Base-by-base conservation (phyloP, 2,797 vertebrate species). In the Hybognathus amarus region DNA sequence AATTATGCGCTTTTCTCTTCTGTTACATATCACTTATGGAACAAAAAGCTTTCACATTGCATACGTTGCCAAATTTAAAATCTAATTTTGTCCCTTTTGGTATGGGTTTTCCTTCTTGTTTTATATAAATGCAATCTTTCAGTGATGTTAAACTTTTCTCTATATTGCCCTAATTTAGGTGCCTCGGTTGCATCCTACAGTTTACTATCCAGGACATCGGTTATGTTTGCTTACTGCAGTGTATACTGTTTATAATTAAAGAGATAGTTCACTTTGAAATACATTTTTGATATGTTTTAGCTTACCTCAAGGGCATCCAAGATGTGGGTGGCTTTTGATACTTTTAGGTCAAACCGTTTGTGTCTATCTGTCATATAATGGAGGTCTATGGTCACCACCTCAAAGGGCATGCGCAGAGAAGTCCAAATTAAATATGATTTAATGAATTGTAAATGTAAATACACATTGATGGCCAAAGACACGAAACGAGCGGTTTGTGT, bases 31-130 rank as follows among this genome's bases (percentile, higher is more conserved):
- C 52, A 47, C 15, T n/a, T 56, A 71, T 36, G 56, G 36, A 61
- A 77, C 71, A 68, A 79, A 6, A 59, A 50, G 66, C 18, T 85
- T 59, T 81, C 66, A 76, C 42, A 71, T 36, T 22, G 45, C 56
- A 79, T 17, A 22, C n/a, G 6, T 85, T 83, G 83, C 85, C 86
- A 89, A 85, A 87, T 80, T 33, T 52, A 18, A 75, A 38, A n/a
- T 69, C 70, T 76, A 47, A 36, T 59, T 56, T 13, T 68, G 27
- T 82, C 68, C 22, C 17, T 15, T 27, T 75, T 1, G 6, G 30
- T 80, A 52, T 30, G 13, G 4, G 4, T 75, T 59, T 15, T 52
- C 67, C 27, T 47, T 40, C 59, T 36, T 52, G 50, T 70, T 50
- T 80, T 61, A 40, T 61, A 27, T 74, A 18, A 33, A 20, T 52